These are phyloP conservation scores for Cosmia pyralina DNA, from an alignment of 2,888 invertebrate species.

Conservation along the genomic window DNA sequence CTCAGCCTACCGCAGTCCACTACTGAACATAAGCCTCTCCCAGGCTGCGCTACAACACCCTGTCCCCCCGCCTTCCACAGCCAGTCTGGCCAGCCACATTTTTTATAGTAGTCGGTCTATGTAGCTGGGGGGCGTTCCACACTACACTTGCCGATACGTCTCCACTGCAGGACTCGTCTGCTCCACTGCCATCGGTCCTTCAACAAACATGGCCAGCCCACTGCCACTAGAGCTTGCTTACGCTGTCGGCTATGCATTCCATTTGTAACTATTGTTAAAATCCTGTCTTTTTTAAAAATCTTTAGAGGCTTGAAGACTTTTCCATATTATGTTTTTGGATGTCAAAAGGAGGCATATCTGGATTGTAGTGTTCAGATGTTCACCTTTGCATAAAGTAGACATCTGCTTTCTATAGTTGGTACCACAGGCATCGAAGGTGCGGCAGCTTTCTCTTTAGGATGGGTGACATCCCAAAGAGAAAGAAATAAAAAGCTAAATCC, in stretches of 20 bases:
- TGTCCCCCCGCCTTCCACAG: not conserved
- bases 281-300: not conserved
- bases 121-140: too few relatives aligned
- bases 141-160: not conserved
- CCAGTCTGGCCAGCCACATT: not conserved
- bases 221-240: not conserved
- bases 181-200: not conserved
- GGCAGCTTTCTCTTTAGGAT: too few relatives aligned
- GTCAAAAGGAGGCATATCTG: not conserved
- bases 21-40: not conserved
- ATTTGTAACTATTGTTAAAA: not conserved
- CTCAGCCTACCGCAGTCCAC: not conserved
- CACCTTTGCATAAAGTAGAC: not conserved
- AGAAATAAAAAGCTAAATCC: too few relatives aligned
- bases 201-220: not conserved
- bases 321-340: not conserved
- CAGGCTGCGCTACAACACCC: too few relatives aligned
- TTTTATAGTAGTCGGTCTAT: not conserved
- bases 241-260: not conserved
- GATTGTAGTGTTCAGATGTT: not conserved
- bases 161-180: too few relatives aligned
- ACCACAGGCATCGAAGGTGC: not conserved
- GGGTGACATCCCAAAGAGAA: too few relatives aligned
- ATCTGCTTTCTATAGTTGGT: not conserved
- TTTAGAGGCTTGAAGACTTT: not conserved